phyloP scores from a whole-genome alignment of 2,888 invertebrate species.

The Aporophyla lueneburgensis region DNA sequence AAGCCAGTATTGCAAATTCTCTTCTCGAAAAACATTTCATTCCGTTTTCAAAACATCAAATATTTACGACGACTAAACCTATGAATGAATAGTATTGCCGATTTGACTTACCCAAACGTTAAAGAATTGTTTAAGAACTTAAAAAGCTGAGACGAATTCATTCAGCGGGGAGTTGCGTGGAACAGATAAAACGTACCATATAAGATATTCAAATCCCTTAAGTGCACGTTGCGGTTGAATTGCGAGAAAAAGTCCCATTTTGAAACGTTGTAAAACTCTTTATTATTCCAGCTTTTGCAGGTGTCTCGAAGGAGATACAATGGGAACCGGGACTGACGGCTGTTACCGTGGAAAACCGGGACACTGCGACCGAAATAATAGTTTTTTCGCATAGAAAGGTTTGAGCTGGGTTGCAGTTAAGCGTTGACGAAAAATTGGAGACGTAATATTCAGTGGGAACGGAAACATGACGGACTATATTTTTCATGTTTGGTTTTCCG shows the following conservation, averaged over 20 bases:
- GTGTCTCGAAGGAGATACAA: conserved; percentile 86
- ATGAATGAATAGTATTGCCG: conserved; percentile 57
- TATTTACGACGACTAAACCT: conserved; percentile 49
- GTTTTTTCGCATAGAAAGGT: conserved; percentile 72
- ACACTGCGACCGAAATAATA: conserved; percentile 75
- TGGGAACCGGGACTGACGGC: conserved; percentile 79
- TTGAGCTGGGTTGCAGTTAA: conserved; percentile 61
- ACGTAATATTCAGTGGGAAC: conserved; percentile 43
- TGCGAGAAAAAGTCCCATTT: conserved; percentile 90
- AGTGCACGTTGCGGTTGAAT: conserved; percentile 90
- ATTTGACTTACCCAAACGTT: conserved; percentile 70
- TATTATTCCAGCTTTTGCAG: conserved; percentile 89
- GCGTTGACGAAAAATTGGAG: conserved; percentile 53
- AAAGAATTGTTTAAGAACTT: conserved; percentile 81
- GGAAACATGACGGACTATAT: conserved; percentile 27
- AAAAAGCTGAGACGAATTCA: conserved; percentile 83
- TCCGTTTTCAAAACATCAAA: conserved; percentile 17
- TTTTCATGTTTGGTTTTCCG: conserved; percentile 37
- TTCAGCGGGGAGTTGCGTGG: conserved; percentile 81
- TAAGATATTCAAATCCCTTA: conserved; percentile 91
- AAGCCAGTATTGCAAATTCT: conserved; percentile 9
- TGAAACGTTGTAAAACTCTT: conserved; percentile 89
- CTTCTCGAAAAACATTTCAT: conserved; percentile 6
- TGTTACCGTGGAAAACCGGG: conserved; percentile 72
- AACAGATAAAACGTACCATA: conserved; percentile 87